Percentiles rank a stretch among this genome's conserved stretches.
phyloP scores from a whole-genome alignment of 1,140 invertebrate genomes.

The Teleopsis dalmanni region DNA sequence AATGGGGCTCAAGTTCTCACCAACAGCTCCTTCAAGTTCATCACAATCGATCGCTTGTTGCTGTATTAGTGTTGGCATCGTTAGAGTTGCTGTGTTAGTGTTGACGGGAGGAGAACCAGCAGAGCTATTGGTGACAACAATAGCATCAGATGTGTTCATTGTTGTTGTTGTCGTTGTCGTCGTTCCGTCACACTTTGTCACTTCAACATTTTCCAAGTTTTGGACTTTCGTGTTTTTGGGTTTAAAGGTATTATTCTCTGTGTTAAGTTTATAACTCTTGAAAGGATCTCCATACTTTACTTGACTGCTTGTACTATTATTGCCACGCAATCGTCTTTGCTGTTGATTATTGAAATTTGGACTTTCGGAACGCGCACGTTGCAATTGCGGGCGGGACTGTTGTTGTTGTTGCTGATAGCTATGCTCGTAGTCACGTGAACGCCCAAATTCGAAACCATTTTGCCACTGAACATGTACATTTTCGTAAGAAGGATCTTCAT shows the following conservation, averaged over 20 bases:
- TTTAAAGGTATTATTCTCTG: constrained; percentile 38
- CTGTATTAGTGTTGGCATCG: not conserved
- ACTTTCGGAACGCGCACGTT: constrained; percentile 37
- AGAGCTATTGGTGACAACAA: not conserved
- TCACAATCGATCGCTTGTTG: not conserved
- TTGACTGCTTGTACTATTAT: not conserved
- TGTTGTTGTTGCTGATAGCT: constrained; percentile 9
- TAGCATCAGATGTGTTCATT: not conserved
- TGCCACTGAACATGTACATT: constrained; percentile 43
- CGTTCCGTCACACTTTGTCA: not conserved
- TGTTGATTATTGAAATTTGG: constrained; percentile 39
- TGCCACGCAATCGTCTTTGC: constrained; percentile 27
- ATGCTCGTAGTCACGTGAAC: constrained; percentile 34
- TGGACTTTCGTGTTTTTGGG: constrained; percentile 22
- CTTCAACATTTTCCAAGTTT: not conserved
- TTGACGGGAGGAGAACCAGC: not conserved
- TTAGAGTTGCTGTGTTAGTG: not conserved
- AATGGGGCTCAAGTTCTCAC: constrained; percentile 14
- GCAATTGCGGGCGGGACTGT: constrained; percentile 26
- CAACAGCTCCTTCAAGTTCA: constrained; percentile 26
- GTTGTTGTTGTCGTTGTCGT: not conserved
- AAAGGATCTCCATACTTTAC: constrained; percentile 28
- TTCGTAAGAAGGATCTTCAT: constrained; percentile 41
- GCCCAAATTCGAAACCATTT: constrained; percentile 40
- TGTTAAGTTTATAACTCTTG: constrained; percentile 38